Percentiles rank a stretch among this genome's conserved stretches.
phyloP scores from a whole-genome alignment of 1,140 invertebrate species.

The Neodiprion pinetum region DNA sequence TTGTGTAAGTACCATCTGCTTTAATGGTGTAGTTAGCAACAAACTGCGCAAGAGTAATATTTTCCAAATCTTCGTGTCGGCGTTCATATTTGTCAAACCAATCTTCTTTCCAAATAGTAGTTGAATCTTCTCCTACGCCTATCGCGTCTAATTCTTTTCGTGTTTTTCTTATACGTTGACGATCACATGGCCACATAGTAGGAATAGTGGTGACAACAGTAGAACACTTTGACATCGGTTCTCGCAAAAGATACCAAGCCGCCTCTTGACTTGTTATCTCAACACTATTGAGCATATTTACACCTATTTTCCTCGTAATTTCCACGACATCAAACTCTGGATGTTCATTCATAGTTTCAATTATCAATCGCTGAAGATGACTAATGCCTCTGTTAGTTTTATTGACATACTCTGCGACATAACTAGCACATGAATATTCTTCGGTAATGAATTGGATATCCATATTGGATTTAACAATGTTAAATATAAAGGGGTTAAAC shows the following conservation, averaged over 20 bases:
- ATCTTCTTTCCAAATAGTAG: constrained; percentile 42
- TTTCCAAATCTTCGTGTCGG: constrained; percentile 33
- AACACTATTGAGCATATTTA: constrained; percentile 50
- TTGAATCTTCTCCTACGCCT: constrained; percentile 25
- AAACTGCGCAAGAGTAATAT: constrained; percentile 21
- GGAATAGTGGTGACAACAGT: constrained; percentile 32
- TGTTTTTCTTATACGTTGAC: constrained; percentile 41
- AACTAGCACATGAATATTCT: constrained; percentile 46
- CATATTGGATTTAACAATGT: constrained; percentile 43
- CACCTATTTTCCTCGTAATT: constrained; percentile 44
- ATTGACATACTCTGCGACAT: constrained; percentile 44
- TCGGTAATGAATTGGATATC: constrained; percentile 52
- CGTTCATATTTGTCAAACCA: constrained; percentile 43
- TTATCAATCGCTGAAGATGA: constrained; percentile 42
- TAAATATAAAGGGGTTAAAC: constrained; percentile 42
- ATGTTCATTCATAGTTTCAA: constrained; percentile 47
- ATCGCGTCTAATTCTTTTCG: constrained; percentile 30
- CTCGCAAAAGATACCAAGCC: constrained; percentile 52
- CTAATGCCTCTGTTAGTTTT: constrained; percentile 46
- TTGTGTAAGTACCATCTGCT: too few relatives aligned
- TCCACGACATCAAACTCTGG: constrained; percentile 48
- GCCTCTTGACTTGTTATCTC: constrained; percentile 57
- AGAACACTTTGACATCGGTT: constrained; percentile 32
- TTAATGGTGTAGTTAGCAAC: background rate
- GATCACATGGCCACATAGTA: constrained; percentile 49